Conservation (phyloP, 2,888 invertebrate genomes). For the Drosophila dives region DNA sequence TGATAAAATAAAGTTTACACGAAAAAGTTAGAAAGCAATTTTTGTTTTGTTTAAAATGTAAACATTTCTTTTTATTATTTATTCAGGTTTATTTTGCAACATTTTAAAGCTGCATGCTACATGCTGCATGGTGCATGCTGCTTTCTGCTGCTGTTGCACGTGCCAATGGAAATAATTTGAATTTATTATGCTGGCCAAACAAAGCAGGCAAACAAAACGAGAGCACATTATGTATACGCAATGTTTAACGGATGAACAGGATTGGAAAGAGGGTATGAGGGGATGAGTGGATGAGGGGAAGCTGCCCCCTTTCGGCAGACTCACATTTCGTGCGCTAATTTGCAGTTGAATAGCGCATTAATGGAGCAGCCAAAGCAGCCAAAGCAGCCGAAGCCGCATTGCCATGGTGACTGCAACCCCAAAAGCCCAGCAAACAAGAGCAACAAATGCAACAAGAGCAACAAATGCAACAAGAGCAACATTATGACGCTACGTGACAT, state of each 20-base stretch:
- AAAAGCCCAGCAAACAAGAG: not conserved
- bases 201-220: conserved; percentile 22
- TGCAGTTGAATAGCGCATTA: conserved; percentile 67
- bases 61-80: conserved; percentile 12
- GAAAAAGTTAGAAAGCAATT: not conserved
- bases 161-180: conserved; percentile 57
- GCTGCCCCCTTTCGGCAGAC: not conserved
- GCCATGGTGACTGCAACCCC: conserved; percentile 17
- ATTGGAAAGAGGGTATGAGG: too few relatives aligned
- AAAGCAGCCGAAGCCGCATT: conserved; percentile 28
- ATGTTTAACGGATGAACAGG: conserved; percentile 7
- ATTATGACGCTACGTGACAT: conserved; percentile 63
- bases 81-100: conserved; percentile 6
- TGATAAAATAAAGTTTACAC: not conserved
- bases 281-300: too few relatives aligned
- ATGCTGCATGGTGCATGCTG: not conserved
- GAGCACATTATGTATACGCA: conserved; percentile 55
- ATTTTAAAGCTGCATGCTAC: conserved; percentile 18
- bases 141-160: conserved; percentile 14
- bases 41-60: not conserved
- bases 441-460: not conserved
- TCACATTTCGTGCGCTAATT: conserved; percentile 65
- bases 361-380: conserved; percentile 28
- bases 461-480: conserved; percentile 10
- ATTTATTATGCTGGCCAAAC: conserved; percentile 49